Percentiles rank a stretch among this genome's conserved stretches.
phyloP scores from a whole-genome alignment of 2,888 invertebrate genomes.

The Acleris emargana region DNA sequence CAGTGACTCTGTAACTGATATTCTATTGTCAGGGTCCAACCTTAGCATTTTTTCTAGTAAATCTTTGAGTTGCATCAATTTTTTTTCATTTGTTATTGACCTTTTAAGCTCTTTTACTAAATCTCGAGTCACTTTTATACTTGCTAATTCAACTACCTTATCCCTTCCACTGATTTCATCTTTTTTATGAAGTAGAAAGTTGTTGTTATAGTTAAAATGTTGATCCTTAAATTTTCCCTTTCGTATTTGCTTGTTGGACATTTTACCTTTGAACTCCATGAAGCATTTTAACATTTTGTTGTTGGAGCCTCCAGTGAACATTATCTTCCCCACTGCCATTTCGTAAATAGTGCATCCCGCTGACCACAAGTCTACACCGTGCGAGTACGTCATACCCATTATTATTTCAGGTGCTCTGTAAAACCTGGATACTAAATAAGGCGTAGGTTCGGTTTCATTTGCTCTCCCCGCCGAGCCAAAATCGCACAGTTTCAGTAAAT shows the following conservation, averaged over 20 bases:
- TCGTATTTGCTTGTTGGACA: constrained; percentile 96
- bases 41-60: constrained; percentile 95
- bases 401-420: constrained; percentile 99
- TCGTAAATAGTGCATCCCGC: constrained; percentile 99
- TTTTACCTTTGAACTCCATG: constrained; percentile 99
- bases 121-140: constrained; percentile 92
- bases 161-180: constrained; percentile 99
- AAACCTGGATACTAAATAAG: constrained; percentile 98
- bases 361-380: constrained; percentile 99
- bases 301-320: constrained; percentile 98
- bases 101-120: constrained; percentile 94
- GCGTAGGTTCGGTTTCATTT: constrained; percentile 97
- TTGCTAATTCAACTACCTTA: constrained; percentile 95
- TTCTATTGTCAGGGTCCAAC: constrained; percentile 94
- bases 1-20: constrained; percentile 94
- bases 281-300: constrained; percentile 99
- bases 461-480: constrained; percentile 98
- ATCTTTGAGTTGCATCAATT: constrained; percentile 95
- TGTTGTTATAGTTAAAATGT: constrained; percentile 98
- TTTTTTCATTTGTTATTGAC: constrained; percentile 92
- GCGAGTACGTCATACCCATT: constrained; percentile 96
- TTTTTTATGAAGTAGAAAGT: constrained; percentile 97
- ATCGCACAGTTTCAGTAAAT: constrained; percentile 98
- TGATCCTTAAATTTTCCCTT: constrained; percentile 97
- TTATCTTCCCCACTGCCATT: constrained; percentile 97